Conservation (phyloP, 1,140 invertebrate genomes). For the Cydia splendana region DNA sequence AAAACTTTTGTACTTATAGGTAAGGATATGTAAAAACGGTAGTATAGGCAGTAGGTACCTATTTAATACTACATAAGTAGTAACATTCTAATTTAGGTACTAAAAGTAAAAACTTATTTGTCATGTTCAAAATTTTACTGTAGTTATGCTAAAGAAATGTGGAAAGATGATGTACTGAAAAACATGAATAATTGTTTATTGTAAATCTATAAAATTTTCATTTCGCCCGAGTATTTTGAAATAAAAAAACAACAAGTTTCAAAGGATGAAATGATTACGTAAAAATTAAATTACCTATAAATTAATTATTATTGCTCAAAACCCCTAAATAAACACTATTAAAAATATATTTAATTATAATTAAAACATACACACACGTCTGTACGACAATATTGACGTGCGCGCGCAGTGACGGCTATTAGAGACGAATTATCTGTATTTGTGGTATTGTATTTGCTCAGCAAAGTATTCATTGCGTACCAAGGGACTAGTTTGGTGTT, state of each 20-base stretch:
- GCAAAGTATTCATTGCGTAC: conserved; percentile 26
- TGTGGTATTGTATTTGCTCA: conserved; percentile 28
- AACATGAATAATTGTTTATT: too few species aligned
- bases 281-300: neutral
- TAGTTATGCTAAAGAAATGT: too few species aligned
- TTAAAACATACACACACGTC: neutral
- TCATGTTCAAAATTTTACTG: too few species aligned
- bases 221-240: too few species aligned
- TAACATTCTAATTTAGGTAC: too few species aligned
- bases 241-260: too few species aligned
- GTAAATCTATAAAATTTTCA: too few species aligned
- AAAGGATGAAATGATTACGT: too few species aligned
- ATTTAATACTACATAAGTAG: too few species aligned
- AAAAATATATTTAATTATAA: conserved; percentile 1
- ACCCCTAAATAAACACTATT: neutral
- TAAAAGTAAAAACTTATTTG: too few species aligned
- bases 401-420: conserved; percentile 28
- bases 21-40: neutral
- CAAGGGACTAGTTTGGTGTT: conserved; percentile 28
- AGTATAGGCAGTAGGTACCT: neutral
- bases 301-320: neutral
- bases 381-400: conserved; percentile 16
- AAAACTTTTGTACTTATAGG: neutral
- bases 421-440: conserved; percentile 23
- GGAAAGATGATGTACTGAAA: too few species aligned